Base-by-base conservation (phyloP, 2,113 vertebrate species). In the Gorilla gorilla region DNA sequence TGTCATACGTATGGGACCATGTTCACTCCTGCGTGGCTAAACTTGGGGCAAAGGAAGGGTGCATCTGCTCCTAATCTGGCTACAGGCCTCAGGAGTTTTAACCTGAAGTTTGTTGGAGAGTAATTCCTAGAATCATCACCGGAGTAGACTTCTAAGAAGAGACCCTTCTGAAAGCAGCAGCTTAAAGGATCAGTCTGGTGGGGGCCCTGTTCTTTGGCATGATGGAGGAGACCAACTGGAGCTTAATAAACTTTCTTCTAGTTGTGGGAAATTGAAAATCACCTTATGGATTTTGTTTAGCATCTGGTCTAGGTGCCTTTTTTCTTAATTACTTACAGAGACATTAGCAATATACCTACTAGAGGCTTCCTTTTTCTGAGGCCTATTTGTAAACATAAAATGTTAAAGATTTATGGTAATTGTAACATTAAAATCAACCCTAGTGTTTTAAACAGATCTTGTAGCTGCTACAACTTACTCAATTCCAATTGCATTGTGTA, bases 321-420 rank as follows among this genome's bases (percentile, higher is more conserved):
- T 38, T 48, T 40, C 6, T 10, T 18, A 82, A 14, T 25, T 52
- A 78, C 57, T 86, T 86, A 68, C 38, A 66, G 93, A 16, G 40
- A 59, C 81, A 93, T 91, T 93, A 92, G 84, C 61, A 80, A 93
- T 68, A 84, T 9, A 93, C 66, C 68, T 93, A 43, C 82, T 97
- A 68, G 61, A 97, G 96, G 10, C 43, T 94, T 94, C 40, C 27
- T 80, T 70, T 94, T 32, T 82, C 45, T 17, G 2, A 76, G 40
- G 45, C 35, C 64, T 83, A n/a, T 35, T 97, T 93, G 45, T 96
- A 43, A 78, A 90, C 81, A 82, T 38, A 86, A 94, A 96, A 68
- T 8, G 16, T 16, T 68, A 68, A 61, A 73, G 27, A 80, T 88
- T 90, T 86, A 80, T 93, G 25, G 35, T 91, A 95, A 64, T 16